Evolutionary conservation across 2,888 invertebrate genomes (phyloP).

Genomic region (Cetonia aurata): DNA sequence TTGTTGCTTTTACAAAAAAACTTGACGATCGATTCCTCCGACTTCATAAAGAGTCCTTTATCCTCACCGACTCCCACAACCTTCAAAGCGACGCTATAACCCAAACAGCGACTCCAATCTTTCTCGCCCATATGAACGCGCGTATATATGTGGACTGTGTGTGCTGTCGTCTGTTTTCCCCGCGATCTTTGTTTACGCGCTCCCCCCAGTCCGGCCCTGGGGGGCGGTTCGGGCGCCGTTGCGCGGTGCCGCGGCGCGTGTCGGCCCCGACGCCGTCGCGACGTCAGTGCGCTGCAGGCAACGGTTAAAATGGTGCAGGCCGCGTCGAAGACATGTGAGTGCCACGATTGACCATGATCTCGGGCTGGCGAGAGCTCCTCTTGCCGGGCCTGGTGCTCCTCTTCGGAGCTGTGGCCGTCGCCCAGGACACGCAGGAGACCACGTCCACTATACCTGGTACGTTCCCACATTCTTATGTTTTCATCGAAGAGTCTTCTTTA

Average conservation of each 20-base stretch:
- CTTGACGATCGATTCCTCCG: too few relatives aligned
- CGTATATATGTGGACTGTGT: too few relatives aligned
- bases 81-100: too few relatives aligned
- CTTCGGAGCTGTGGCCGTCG: slow-evolving; percentile 57
- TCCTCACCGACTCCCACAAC: too few relatives aligned
- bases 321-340: slow-evolving; percentile 56
- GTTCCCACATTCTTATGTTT: background rate
- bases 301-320: slow-evolving; percentile 52
- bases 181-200: slow-evolving; percentile 14
- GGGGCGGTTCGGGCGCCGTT: slow-evolving; percentile 21
- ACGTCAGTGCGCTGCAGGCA: slow-evolving; percentile 57
- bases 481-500: background rate
- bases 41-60: too few relatives aligned
- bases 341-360: slow-evolving; percentile 61
- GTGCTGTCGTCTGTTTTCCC: too few relatives aligned
- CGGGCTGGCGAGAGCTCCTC: slow-evolving; percentile 61
- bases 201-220: slow-evolving; percentile 7
- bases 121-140: too few relatives aligned
- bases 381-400: slow-evolving; percentile 57
- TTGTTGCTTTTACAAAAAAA: too few relatives aligned
- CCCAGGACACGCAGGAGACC: slow-evolving; percentile 53
- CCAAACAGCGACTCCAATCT: too few relatives aligned
- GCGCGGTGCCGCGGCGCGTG: slow-evolving; percentile 47
- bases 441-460: slow-evolving; percentile 49
- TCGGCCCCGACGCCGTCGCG: slow-evolving; percentile 39